phyloP scores from a whole-genome alignment of 1,140 invertebrate species.

The Spodoptera frugiperda region DNA sequence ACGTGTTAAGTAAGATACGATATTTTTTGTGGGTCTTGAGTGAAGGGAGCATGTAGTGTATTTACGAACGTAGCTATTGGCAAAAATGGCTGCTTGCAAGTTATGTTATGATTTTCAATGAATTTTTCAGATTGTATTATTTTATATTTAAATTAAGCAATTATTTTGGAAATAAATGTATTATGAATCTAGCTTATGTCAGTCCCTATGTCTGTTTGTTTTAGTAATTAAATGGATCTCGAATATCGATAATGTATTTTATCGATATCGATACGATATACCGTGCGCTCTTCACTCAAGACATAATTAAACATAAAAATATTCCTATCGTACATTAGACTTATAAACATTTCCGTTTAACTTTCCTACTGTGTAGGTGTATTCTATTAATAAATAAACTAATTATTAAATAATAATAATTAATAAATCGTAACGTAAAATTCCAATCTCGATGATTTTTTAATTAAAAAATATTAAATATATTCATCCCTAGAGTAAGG shows the following conservation, averaged over 20 bases:
- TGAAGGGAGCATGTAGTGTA: too few species aligned
- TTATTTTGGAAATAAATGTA: too few species aligned
- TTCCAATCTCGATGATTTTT: slow-evolving; percentile 44
- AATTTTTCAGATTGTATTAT: too few species aligned
- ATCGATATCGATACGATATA: not conserved
- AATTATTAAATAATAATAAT: slow-evolving; percentile 31
- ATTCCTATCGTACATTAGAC: slow-evolving; percentile 38
- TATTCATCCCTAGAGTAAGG: slow-evolving; percentile 38
- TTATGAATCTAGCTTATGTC: too few species aligned
- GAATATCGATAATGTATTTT: not conserved
- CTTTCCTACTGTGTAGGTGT: slow-evolving; percentile 63
- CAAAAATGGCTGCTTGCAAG: too few species aligned
- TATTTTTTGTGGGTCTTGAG: not conserved
- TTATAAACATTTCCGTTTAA: slow-evolving; percentile 42
- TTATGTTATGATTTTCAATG: too few species aligned
- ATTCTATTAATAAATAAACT: slow-evolving; percentile 39
- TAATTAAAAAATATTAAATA: slow-evolving; percentile 41
- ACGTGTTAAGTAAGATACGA: slow-evolving; percentile 28
- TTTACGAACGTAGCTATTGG: too few species aligned
- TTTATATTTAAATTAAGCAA: too few species aligned
- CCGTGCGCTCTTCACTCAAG: not conserved
- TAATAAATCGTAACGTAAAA: slow-evolving; percentile 44
- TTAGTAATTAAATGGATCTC: too few species aligned
- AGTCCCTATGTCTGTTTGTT: too few species aligned
- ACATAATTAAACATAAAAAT: slow-evolving; percentile 13